Evolutionary conservation across 2,797 vertebrate species (phyloP).

Genomic region (Paratrypauchen microcephalus): DNA sequence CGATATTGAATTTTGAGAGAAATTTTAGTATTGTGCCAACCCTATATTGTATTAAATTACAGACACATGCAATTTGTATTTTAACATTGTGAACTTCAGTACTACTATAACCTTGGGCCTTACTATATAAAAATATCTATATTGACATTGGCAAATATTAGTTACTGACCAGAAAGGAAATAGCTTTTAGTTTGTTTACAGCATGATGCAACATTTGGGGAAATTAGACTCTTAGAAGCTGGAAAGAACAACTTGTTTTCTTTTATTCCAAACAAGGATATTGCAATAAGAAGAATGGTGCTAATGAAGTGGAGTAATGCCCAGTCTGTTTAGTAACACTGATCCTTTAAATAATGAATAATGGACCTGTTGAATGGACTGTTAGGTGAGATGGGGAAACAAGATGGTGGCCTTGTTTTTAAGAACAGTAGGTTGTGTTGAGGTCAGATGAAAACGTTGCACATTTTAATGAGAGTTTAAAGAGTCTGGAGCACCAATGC

Average conservation of each 20-base stretch:
- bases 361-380: not conserved
- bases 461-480: not conserved
- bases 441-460: not conserved
- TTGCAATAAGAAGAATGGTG: not conserved
- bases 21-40: too few species aligned
- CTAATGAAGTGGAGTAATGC: not conserved
- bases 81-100: too few species aligned
- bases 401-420: not conserved
- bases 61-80: too few species aligned
- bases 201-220: slow-evolving; percentile 28
- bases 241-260: slow-evolving; percentile 33
- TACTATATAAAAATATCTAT: too few species aligned
- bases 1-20: too few species aligned
- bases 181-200: slow-evolving; percentile 41
- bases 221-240: slow-evolving; percentile 28
- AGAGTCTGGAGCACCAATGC: not conserved
- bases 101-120: too few species aligned
- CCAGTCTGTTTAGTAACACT: not conserved
- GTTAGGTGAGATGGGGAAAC: not conserved
- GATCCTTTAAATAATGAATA: not conserved
- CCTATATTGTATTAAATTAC: too few species aligned
- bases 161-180: slow-evolving; percentile 14
- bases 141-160: too few species aligned
- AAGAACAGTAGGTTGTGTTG: not conserved
- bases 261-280: slow-evolving; percentile 42